Evolutionary conservation across 2,113 vertebrate genomes (phyloP).

Genomic region (Corythoichthys intestinalis): DNA sequence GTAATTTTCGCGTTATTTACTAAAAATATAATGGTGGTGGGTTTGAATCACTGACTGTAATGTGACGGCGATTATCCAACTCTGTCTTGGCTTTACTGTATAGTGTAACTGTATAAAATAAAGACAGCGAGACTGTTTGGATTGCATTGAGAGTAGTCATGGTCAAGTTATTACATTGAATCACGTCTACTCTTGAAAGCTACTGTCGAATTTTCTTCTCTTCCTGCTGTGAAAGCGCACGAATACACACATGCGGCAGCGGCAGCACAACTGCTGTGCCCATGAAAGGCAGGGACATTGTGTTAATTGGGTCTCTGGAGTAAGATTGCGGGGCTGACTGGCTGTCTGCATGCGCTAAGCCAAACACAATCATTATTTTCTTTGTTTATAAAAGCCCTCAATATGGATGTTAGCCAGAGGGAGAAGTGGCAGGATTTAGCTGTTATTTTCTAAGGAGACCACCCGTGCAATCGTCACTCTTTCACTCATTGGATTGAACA

Average conservation of each 20-base stretch:
- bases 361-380: conserved; percentile 54
- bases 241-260: conserved; percentile 5
- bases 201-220: conserved; percentile 16
- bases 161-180: conserved; percentile 22
- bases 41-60: no score
- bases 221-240: background rate
- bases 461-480: conserved; percentile 27
- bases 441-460: conserved; percentile 11
- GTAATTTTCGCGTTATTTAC: no score
- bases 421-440: conserved; percentile 22
- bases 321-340: conserved; percentile 44
- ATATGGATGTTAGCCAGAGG: conserved; percentile 23
- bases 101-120: conserved; percentile 12
- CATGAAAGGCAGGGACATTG: conserved; percentile 48
- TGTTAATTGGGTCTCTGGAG: conserved; percentile 69
- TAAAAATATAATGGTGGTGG: no score
- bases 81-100: background rate
- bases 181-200: conserved; percentile 26
- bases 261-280: conserved; percentile 25
- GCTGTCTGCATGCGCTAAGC: conserved; percentile 44
- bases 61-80: background rate
- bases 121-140: conserved; percentile 1
- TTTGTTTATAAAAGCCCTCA: conserved; percentile 41
- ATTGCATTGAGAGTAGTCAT: conserved; percentile 16
- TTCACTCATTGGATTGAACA: background rate